Conservation (phyloP, 2,888 invertebrate genomes). For the Drepanosiphum platanoidis region DNA sequence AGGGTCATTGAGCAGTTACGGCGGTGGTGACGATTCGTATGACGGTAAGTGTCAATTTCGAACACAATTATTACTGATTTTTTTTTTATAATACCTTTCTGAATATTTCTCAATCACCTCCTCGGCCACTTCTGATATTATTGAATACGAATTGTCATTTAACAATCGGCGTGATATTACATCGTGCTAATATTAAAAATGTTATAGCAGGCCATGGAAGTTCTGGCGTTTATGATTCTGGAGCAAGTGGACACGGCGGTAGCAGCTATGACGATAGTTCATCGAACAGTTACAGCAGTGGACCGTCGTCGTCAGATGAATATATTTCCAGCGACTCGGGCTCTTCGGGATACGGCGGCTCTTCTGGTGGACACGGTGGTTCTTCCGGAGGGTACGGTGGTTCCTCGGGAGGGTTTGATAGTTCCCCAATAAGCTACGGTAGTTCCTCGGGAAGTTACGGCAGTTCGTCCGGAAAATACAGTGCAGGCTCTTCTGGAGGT, state of each 20-base stretch:
- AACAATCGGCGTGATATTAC: too few relatives aligned
- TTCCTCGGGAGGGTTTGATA: neutral
- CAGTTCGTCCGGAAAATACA: neutral
- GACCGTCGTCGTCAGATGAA: slow-evolving; percentile 44
- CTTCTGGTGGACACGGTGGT: slow-evolving; percentile 29
- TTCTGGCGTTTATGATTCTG: slow-evolving; percentile 54
- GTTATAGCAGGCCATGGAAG: slow-evolving; percentile 35
- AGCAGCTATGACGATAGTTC: slow-evolving; percentile 31
- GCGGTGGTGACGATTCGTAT: slow-evolving; percentile 21
- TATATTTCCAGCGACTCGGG: slow-evolving; percentile 23
- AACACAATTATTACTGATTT: too few relatives aligned
- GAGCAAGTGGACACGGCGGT: slow-evolving; percentile 26
- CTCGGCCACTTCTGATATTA: too few relatives aligned
- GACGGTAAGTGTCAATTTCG: neutral
- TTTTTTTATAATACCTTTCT: too few relatives aligned
- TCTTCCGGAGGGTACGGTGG: neutral
- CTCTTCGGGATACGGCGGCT: slow-evolving; percentile 14
- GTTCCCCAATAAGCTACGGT: neutral
- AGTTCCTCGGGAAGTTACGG: neutral
- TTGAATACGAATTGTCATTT: neutral
- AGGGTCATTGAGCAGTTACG: slow-evolving; percentile 10
- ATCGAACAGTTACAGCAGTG: slow-evolving; percentile 34
- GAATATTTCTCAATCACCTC: too few relatives aligned
- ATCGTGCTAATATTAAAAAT: neutral
- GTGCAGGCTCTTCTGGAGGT: neutral